phyloP scores from a whole-genome alignment of 2,113 vertebrate species.

The Cryptotis parvus region DNA sequence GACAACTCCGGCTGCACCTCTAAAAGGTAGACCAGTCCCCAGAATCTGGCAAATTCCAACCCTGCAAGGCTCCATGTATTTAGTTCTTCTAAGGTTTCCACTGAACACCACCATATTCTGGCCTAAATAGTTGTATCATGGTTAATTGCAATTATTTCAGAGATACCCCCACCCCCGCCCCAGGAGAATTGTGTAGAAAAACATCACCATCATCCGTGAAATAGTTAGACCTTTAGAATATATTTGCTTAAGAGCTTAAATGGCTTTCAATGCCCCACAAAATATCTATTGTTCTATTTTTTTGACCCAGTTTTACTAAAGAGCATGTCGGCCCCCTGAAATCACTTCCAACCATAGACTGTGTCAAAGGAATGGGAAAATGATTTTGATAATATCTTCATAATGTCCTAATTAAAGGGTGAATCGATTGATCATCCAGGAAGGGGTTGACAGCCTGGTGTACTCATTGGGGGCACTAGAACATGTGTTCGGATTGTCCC shows the following conservation, averaged over 20 bases:
- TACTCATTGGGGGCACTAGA: not conserved
- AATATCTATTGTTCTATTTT: slow-evolving; percentile 76
- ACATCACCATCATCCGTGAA: not conserved
- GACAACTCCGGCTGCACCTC: not conserved
- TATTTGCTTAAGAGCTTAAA: slow-evolving; percentile 28
- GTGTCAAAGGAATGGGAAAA: slow-evolving; percentile 54
- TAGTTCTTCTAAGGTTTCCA: slow-evolving; percentile 30
- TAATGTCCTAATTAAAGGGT: slow-evolving; percentile 31
- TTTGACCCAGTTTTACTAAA: slow-evolving; percentile 74
- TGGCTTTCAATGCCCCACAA: slow-evolving; percentile 52
- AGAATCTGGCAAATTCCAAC: not conserved
- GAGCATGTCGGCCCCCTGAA: slow-evolving; percentile 52
- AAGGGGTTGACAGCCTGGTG: not conserved
- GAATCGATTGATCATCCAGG: not conserved
- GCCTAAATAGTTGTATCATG: not conserved
- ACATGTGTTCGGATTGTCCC: not conserved
- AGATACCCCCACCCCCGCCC: too few species aligned
- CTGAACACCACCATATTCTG: not conserved
- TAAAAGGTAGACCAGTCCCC: not conserved
- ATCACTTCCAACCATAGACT: slow-evolving; percentile 53
- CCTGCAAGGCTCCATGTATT: not conserved
- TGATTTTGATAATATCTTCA: not conserved
- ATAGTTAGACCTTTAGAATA: not conserved
- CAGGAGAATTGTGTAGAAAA: not conserved
- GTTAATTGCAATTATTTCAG: slow-evolving; percentile 37